These are phyloP conservation scores for Drosophila serrata DNA, from an alignment of 1,140 invertebrate species.

Conservation along the genomic window DNA sequence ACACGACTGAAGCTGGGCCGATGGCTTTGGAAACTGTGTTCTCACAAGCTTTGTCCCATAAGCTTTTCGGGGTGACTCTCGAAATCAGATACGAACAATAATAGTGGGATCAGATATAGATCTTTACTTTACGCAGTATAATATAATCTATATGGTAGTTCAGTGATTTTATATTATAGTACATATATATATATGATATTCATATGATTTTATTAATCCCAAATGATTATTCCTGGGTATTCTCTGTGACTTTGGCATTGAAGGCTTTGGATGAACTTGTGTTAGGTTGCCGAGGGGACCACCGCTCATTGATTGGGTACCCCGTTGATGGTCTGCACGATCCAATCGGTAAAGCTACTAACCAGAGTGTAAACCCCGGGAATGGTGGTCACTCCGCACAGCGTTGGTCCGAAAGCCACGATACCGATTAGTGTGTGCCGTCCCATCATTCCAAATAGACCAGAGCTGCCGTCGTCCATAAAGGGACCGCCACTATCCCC, in stretches of 20 bases:
- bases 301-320: slow-evolving; percentile 2
- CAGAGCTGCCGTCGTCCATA: slow-evolving; percentile 86
- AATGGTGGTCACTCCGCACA: slow-evolving; percentile 86
- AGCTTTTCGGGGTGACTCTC: slow-evolving; percentile 20
- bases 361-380: slow-evolving; percentile 88
- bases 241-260: slow-evolving; percentile 65
- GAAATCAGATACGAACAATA: slow-evolving; percentile 1
- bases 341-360: slow-evolving; percentile 86
- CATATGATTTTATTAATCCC: slow-evolving; percentile 14
- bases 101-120: slow-evolving; percentile 12
- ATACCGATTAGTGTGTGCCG: slow-evolving; percentile 87
- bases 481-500: slow-evolving; percentile 90
- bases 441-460: slow-evolving; percentile 66
- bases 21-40: slow-evolving; percentile 15
- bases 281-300: background rate
- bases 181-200: no score
- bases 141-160: background rate
- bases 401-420: slow-evolving; percentile 89
- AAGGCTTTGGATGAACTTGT: slow-evolving; percentile 47
- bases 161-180: background rate
- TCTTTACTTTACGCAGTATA: slow-evolving; percentile 6
- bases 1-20: slow-evolving; percentile 39
- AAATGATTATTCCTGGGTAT: slow-evolving; percentile 7
- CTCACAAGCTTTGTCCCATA: slow-evolving; percentile 39
- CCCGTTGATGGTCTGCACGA: slow-evolving; percentile 65